Evolutionary conservation across 2,113 vertebrate genomes (phyloP).

Genomic region (Monopterus albus): DNA sequence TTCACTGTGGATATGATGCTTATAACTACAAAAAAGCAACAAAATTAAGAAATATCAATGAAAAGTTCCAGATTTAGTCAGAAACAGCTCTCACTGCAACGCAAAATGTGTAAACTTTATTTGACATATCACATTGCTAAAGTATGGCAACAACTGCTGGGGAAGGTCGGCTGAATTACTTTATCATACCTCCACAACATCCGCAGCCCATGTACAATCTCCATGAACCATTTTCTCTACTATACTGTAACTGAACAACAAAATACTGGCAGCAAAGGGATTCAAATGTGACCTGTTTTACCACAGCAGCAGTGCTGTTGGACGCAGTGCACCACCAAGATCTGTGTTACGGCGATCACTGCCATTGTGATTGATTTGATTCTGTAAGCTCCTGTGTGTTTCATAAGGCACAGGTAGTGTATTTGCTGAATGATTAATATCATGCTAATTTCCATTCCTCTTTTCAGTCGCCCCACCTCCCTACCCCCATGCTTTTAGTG

Average conservation of each 20-base stretch:
- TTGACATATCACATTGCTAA: too few relatives aligned
- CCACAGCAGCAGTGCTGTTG: constrained; percentile 48
- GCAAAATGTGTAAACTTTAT: neutral
- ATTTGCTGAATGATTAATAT: constrained; percentile 63
- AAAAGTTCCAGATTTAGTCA: neutral
- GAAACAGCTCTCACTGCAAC: too few relatives aligned
- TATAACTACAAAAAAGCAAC: neutral
- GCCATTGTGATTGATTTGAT: constrained; percentile 69
- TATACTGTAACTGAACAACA: constrained; percentile 43
- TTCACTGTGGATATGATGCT: neutral
- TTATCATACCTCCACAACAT: neutral
- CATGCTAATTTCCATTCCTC: constrained; percentile 41
- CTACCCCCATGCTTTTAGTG: constrained; percentile 12
- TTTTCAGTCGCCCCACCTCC: neutral
- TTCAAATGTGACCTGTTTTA: constrained; percentile 73
- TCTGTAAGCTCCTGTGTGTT: constrained; percentile 53
- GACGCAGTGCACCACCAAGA: constrained; percentile 48
- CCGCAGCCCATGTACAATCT: constrained; percentile 2
- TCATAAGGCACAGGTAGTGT: constrained; percentile 57
- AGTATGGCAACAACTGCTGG: neutral
- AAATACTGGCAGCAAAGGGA: constrained; percentile 51
- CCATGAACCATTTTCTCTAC: constrained; percentile 38
- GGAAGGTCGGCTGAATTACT: constrained; percentile 12
- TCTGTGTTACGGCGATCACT: constrained; percentile 51
- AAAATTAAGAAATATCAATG: neutral